These are phyloP conservation scores for Halcyon leucocephala DNA, from an alignment of 2,797 vertebrate genomes.

Conservation along the genomic window DNA sequence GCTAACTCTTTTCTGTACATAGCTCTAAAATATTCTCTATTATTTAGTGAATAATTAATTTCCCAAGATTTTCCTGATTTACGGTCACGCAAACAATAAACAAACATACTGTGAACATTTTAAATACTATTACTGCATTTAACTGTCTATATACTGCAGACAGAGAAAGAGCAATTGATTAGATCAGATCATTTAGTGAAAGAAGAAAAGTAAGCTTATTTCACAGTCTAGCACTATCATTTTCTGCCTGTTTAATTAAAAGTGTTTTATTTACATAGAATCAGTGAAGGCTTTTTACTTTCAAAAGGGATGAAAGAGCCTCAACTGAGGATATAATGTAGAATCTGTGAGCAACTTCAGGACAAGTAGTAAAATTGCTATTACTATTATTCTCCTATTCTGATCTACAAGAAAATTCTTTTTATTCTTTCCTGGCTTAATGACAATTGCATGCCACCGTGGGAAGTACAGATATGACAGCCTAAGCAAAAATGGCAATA, in stretches of 20 bases:
- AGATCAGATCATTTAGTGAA: not conserved
- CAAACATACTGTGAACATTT: not conserved
- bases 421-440: not conserved
- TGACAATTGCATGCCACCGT: not conserved
- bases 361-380: not conserved
- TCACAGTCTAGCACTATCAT: not conserved
- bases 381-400: not conserved
- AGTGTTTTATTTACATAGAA: not conserved
- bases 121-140: not conserved
- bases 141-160: not conserved
- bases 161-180: not conserved
- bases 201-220: not conserved
- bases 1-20: not conserved
- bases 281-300: not conserved
- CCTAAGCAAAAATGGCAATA: not conserved
- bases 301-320: not conserved
- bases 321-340: not conserved
- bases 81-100: not conserved
- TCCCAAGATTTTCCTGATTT: not conserved
- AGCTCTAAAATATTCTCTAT: not conserved
- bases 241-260: not conserved
- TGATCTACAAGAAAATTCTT: not conserved
- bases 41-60: not conserved
- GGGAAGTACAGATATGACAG: not conserved
- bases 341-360: not conserved